phyloP scores from a whole-genome alignment of 2,888 invertebrate genomes.

The Bellardia bayeri region DNA sequence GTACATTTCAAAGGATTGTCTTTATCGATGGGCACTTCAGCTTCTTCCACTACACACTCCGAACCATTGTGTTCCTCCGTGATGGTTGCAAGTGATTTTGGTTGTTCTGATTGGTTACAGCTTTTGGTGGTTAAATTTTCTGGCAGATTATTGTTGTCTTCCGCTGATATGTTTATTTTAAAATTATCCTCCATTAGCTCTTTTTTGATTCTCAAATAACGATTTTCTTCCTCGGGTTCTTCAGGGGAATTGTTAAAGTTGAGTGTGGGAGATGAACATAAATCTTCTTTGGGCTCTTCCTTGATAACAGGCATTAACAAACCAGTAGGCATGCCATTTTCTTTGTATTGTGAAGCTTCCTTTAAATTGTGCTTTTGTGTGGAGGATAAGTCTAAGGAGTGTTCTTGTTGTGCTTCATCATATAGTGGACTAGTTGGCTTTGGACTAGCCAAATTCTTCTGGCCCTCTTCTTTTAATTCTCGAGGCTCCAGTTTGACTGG shows the following conservation, averaged over 20 bases:
- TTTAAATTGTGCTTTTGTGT: constrained; percentile 52
- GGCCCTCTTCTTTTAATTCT: constrained; percentile 68
- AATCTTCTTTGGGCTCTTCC: constrained; percentile 76
- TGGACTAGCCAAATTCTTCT: constrained; percentile 1
- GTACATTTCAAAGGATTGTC: constrained; percentile 96
- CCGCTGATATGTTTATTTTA: constrained; percentile 73
- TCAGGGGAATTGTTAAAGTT: constrained; percentile 38
- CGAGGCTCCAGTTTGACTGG: constrained; percentile 77
- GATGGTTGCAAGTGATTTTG: background rate
- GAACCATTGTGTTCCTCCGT: constrained; percentile 50
- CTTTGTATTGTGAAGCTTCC: constrained; percentile 12
- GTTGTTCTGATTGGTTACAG: constrained; percentile 19
- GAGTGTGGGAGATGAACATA: constrained; percentile 30
- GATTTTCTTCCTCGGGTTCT: constrained; percentile 76
- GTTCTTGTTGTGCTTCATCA: constrained; percentile 59
- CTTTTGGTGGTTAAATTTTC: constrained; percentile 75
- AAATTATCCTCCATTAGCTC: constrained; percentile 78
- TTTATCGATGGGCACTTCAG: constrained; percentile 95
- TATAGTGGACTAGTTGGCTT: background rate
- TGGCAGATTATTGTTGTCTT: constrained; percentile 74
- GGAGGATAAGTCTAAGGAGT: constrained; percentile 74
- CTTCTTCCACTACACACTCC: constrained; percentile 83
- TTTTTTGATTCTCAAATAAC: constrained; percentile 79
- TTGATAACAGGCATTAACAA: constrained; percentile 74
- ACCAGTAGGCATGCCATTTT: constrained; percentile 39